Evolutionary conservation across 2,888 invertebrate species (phyloP).

Genomic region (Zygothrica quintamaculata): DNA sequence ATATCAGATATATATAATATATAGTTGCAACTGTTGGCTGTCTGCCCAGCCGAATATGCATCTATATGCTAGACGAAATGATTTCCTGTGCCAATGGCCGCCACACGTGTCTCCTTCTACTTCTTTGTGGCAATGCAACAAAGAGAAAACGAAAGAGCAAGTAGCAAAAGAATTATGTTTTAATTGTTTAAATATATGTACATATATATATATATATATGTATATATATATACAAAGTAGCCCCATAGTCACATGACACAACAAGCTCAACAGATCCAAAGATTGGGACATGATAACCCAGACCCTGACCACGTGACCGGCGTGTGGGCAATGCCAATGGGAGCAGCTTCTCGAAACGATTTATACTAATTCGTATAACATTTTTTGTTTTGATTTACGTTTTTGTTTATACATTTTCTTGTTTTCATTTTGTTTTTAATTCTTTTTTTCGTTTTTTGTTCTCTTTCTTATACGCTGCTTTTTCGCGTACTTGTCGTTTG

Average conservation of each 20-base stretch:
- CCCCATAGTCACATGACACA: too few species aligned
- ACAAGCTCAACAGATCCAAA: too few species aligned
- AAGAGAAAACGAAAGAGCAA: too few species aligned
- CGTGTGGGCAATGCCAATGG: constrained; percentile 32
- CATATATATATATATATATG: too few species aligned
- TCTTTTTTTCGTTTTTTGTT: constrained; percentile 8
- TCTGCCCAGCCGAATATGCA: constrained; percentile 51
- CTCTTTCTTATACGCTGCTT: constrained; percentile 21
- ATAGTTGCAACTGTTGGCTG: constrained; percentile 43
- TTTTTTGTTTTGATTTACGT: constrained; percentile 23
- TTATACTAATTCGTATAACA: neutral
- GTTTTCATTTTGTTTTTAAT: neutral
- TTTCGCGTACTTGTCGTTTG: constrained; percentile 49
- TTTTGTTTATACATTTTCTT: constrained; percentile 19
- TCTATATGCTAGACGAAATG: constrained; percentile 37
- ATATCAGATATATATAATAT: constrained; percentile 6
- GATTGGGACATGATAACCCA: constrained; percentile 4
- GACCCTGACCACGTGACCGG: constrained; percentile 60
- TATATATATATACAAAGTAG: too few species aligned
- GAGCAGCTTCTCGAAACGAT: neutral
- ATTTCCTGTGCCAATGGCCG: constrained; percentile 74
- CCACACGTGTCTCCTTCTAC: constrained; percentile 47
- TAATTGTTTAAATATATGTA: too few species aligned
- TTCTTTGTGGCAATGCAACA: constrained; percentile 46
- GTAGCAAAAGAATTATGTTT: too few species aligned